Conservation (phyloP, 1,140 invertebrate genomes). For the Drosophila sucinea region DNA sequence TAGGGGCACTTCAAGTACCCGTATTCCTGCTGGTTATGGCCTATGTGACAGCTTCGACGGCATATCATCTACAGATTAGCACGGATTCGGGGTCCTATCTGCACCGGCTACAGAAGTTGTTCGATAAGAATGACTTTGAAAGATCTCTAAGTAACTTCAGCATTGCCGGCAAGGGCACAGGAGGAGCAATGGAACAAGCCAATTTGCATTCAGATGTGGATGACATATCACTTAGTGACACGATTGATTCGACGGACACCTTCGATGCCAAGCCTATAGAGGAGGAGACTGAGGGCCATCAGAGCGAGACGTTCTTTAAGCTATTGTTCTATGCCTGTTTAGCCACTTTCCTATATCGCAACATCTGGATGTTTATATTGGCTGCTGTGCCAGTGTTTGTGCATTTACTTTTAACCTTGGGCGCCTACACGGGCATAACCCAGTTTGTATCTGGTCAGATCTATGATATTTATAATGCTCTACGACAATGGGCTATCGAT, state of each 20-base stretch:
- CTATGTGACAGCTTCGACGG: conserved; percentile 84
- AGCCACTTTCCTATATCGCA: conserved; percentile 76
- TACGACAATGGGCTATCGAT: conserved; percentile 83
- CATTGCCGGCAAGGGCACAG: conserved; percentile 36
- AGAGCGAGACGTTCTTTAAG: conserved; percentile 75
- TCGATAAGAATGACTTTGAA: conserved; percentile 70
- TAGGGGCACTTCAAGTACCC: conserved; percentile 85
- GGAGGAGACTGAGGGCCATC: conserved; percentile 38
- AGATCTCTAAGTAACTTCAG: conserved; percentile 65
- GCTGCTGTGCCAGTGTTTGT: conserved; percentile 72
- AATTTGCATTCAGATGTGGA: conserved; percentile 67
- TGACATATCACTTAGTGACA: conserved; percentile 75
- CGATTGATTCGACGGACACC: conserved; percentile 69
- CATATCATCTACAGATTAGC: conserved; percentile 83
- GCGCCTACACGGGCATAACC: conserved; percentile 68
- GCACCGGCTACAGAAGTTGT: conserved; percentile 63
- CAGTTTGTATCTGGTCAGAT: conserved; percentile 65
- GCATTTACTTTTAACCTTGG: conserved; percentile 66
- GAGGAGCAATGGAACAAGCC: conserved; percentile 33
- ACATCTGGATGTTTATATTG: conserved; percentile 80
- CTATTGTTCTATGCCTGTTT: conserved; percentile 78
- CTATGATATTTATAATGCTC: conserved; percentile 45
- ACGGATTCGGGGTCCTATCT: conserved; percentile 55
- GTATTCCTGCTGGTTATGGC: conserved; percentile 83
- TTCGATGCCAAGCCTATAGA: conserved; percentile 46